Base-by-base conservation (phyloP, 2,113 vertebrate species). In the Hemiprocne comata region DNA sequence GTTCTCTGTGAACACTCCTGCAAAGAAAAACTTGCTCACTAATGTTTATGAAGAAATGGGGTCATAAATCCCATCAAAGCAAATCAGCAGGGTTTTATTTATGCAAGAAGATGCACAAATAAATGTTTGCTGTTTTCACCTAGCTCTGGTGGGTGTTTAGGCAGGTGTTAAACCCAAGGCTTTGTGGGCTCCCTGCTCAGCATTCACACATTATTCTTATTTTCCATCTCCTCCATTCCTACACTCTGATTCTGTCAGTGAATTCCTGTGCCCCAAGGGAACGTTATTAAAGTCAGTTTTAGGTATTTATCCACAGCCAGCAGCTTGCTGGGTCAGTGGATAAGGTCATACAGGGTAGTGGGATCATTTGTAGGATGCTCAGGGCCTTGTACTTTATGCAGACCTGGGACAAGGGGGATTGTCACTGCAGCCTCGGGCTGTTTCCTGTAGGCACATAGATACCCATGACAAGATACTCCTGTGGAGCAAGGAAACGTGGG, bases 11-110 rank as follows among this genome's bases (percentile, higher is more conserved):
- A 96, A 84, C 55, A 36, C 90, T 94, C 90, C 54, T 96, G 95
- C 96, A 96, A 94, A 93, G 94, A 94, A 97, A 97, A 96, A 96
- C 92, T 96, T 96, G 96, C 96, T 97, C 93, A 86, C 88, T 93
- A 91, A 97, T 94, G 93, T 85, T 96, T 96, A 93, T 94, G 92
- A 96, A 96, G 85, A 96, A 96, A 96, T 94, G 92, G 21, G 86
- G 79, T 92, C 44, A 70, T 94, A 96, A 96, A 96, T 96, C 93
- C 93, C 95, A 96, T 93, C 95, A 96, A 94, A 96, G 94, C 93
- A 96, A 90, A 93, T 93, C 96, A 96, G 93, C 90, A 75, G 92
- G 93, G 87, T 86, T 97, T 97, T 93, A 95, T 96, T 96, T 95
- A 97, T 94, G 93, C 90, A 93, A 89, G 92, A 72, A 90, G 93